Evolutionary conservation across 2,888 invertebrate species (phyloP), one percentile per base, ranked within the genome.

Genomic region (Drosophila pseudotalamancana): DNA sequence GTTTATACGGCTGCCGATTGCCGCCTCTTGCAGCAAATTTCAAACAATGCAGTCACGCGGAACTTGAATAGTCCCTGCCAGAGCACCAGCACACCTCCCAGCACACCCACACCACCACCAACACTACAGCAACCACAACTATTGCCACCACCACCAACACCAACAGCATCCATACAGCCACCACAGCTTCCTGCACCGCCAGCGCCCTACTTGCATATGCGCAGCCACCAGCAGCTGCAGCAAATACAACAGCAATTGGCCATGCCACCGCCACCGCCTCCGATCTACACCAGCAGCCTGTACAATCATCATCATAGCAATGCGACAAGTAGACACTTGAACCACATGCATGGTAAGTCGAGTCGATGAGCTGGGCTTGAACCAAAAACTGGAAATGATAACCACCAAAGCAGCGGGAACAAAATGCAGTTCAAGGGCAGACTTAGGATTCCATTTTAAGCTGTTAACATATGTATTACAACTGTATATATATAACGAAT

Each of bases 1-100:
- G 89, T 89, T 55, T 88, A 88, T 55, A 88, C 87, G 49, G 88
- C 87, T 14, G 89, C 89, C 59, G 89, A 90, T 77, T 90, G 89
- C 56, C 87, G 90, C 29, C 73, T 89, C 19, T 71, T 89, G 45
- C 90, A 89, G 61, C 90, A 89, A 55, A 89, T 90, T 45, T 89
- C 90, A 4, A 88, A 90, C 71, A 89, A 89, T 53, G 89, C 89
- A n/a, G 82, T 87, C 46, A 81, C 87, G 40, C 89, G 88, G 57
- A 89, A 77, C 56, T 60, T 89, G 54, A 89, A 71, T 67, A 75
- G 77, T 72, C 79, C 80, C 49, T 85, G 88, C 65, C 88, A 77
- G 75, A 78, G 72, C 72, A 84, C 81, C 45, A 77, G 76, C 74
- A 82, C 82, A 64, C 78, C 85, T 72, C 77, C 72, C 57, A 72